Base-by-base conservation (phyloP, 1,140 invertebrate species). In the Pachyrhynchus sulphureomaculatus region DNA sequence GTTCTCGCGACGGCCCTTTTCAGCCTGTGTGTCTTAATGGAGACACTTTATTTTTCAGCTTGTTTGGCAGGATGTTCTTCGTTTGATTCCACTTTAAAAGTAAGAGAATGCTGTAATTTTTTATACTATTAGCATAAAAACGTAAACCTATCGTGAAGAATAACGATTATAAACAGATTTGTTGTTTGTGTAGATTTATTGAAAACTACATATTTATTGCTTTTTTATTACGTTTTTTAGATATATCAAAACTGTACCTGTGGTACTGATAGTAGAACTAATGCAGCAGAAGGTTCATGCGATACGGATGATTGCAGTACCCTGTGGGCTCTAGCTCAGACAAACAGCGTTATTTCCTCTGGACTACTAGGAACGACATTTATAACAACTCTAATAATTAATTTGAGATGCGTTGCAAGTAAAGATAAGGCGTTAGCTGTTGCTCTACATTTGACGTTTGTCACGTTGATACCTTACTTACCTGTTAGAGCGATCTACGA, bases 41-140 rank as follows among this genome's bases (percentile, higher is more conserved):
- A 0, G 68, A 76, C 6, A 86, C 83, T 0, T n/a, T 89, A 83
- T 73, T 88, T 86, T 67, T 87, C 83, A 8, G 83, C 88, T 6
- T 90, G 88, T 72, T 84, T 85, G 62, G 88, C 88, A 24, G 88
- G 88, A 12, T 90, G 88, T 24, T 33, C 57, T 4, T 51, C 47
- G 9, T 60, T 32, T 36, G 57, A 60, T 44, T 13, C 36, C 17
- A 36, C 57, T 26, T 17, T 60, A 10, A 59, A 39, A 10, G 56
- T 59, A 13, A 8, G 37, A n/a, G n/a, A n/a, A n/a, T n/a, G n/a
- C n/a, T n/a, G n/a, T n/a, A n/a, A n/a, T n/a, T n/a, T n/a, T n/a
- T n/a, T n/a, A n/a, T n/a, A n/a, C n/a, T n/a, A n/a, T n/a, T n/a
- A n/a, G n/a, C n/a, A n/a, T n/a, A n/a, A n/a, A n/a, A n/a, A n/a